Base-by-base conservation (phyloP, 2,888 invertebrate genomes). In the Mellilla xanthometata region DNA sequence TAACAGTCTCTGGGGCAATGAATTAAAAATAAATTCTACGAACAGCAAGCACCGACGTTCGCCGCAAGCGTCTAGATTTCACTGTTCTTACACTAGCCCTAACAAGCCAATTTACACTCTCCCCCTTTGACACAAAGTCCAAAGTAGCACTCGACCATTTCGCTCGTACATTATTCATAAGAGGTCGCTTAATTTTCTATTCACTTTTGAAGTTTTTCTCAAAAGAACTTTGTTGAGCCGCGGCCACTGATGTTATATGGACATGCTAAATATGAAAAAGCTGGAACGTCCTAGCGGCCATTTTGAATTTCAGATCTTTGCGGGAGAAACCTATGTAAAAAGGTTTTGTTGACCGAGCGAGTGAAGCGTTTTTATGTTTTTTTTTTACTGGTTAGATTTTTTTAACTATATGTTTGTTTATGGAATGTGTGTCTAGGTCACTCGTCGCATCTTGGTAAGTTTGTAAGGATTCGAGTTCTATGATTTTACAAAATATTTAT, bases 191-290 rank as follows among this genome's bases (percentile, higher is more conserved):
- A 53, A 64, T 67, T 60, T 47, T 56, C 35, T 55, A 64, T 67
- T 68, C 64, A 59, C 61, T 62, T 61, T 61, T 51, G 46, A 52
- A 55, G 46, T 61, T 65, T 67, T 62, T 62, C 46, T 30, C 43
- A 43, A 30, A n/a, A 41, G 46, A 51, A 50, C 32, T 56, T 45
- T 40, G 40, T 40, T 32, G 34, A n/a, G n/a, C 28, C 33, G 30
- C 24, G 44, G 33, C 23, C 39, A 46, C 44, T 30, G 40, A 40
- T 36, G 28, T 39, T 40, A 28, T 27, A 45, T 49, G 49, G 44
- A 49, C 45, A 39, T 52, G 49, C 31, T 40, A 32, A 39, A 34
- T 46, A 32, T 35, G 27, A 48, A 43, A n/a, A 39, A 43, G 33
- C 29, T 38, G 19, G 35, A n/a, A 45, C 33, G 29, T 24, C 36